phyloP scores from a whole-genome alignment of 1,140 invertebrate species.

The Oncopodura yosiiana region DNA sequence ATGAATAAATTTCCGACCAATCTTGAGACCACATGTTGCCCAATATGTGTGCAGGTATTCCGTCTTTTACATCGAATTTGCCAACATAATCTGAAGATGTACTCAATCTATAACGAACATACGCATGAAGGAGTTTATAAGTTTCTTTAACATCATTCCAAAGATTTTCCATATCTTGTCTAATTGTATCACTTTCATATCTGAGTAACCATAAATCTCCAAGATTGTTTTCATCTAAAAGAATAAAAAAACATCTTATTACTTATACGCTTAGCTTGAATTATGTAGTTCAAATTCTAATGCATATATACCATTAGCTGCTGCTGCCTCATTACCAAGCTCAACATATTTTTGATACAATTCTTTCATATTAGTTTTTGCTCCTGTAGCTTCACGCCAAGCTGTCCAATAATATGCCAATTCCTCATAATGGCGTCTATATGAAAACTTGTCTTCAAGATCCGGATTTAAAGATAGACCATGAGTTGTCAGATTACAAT shows the following conservation, averaged over 20 bases:
- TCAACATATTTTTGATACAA: conserved; percentile 60
- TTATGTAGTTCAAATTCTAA: too few relatives aligned
- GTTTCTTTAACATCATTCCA: conserved; percentile 38
- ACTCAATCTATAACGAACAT: conserved; percentile 71
- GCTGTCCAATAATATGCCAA: conserved; percentile 51
- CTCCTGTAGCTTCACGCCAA: conserved; percentile 51
- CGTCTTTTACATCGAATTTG: conserved; percentile 64
- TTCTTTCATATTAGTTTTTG: conserved; percentile 62
- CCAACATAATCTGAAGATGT: conserved; percentile 55
- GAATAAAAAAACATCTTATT: too few relatives aligned
- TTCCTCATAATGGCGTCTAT: conserved; percentile 44
- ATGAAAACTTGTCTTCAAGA: conserved; percentile 38
- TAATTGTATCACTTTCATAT: not conserved
- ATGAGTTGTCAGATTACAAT: conserved; percentile 37
- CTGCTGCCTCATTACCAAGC: conserved; percentile 53
- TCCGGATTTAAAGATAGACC: conserved; percentile 39
- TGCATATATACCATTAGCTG: conserved; percentile 51
- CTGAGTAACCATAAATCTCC: not conserved
- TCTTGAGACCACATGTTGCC: not conserved
- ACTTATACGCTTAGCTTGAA: too few relatives aligned
- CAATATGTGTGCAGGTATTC: too few relatives aligned
- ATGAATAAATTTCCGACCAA: not conserved
- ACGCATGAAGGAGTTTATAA: conserved; percentile 80
- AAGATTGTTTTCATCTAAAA: not conserved
- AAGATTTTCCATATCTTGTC: not conserved